phyloP scores from a whole-genome alignment of 2,888 invertebrate species.

The Agrenia bidenticulata region DNA sequence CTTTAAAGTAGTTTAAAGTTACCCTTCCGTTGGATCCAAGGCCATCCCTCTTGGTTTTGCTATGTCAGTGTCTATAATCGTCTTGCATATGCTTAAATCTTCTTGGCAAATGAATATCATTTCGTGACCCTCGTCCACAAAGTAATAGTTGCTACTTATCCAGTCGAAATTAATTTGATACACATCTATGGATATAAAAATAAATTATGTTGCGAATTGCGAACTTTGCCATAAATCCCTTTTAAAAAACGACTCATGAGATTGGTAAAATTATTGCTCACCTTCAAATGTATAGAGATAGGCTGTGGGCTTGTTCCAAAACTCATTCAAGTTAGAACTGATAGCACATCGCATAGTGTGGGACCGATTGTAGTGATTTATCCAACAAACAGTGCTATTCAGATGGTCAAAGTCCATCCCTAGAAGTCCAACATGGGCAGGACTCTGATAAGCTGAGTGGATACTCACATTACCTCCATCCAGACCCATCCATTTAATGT shows the following conservation, averaged over 20 bases:
- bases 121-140: constrained; percentile 69
- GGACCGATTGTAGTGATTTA: constrained; percentile 64
- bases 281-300: constrained; percentile 66
- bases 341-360: constrained; percentile 66
- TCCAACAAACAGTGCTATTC: constrained; percentile 70
- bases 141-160: constrained; percentile 84
- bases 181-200: constrained; percentile 61
- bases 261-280: too few species aligned
- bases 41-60: constrained; percentile 73
- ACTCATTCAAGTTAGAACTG: constrained; percentile 65
- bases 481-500: constrained; percentile 65
- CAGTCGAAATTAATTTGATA: constrained; percentile 78
- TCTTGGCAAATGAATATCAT: constrained; percentile 71
- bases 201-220: neutral
- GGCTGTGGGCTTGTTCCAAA: constrained; percentile 64
- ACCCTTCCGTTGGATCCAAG: constrained; percentile 75
- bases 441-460: constrained; percentile 30
- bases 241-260: too few species aligned
- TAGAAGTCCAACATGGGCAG: constrained; percentile 28
- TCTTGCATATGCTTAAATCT: constrained; percentile 65
- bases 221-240: too few species aligned
- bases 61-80: constrained; percentile 68
- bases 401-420: constrained; percentile 68
- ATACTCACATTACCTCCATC: constrained; percentile 58
- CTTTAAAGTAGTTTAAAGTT: too few species aligned